Evolutionary conservation across 1,140 invertebrate species (phyloP), one percentile per base, ranked within the genome.

Genomic region (Aricia agestis): DNA sequence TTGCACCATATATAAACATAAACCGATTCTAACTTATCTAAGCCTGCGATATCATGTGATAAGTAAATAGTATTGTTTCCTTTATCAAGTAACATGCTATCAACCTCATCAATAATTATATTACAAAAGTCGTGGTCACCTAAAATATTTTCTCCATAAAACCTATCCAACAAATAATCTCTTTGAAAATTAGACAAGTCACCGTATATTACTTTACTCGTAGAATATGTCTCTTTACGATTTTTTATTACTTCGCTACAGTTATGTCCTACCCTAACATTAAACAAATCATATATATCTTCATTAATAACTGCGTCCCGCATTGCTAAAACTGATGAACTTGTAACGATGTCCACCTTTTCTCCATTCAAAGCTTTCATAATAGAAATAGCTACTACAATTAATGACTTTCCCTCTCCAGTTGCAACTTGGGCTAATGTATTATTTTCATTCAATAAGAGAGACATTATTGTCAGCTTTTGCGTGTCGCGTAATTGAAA

Each of bases 81-180:
- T 66, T 71, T 71, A 66, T 71, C 70, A 36, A 71, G 41, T 17
- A 71, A 66, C 70, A 71, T 71, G n/a, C 70, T 71, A 32, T 71
- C 70, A 4, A 71, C 70, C 66, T 71, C 70, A 58, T 71, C 70
- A 11, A 71, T 61, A 32, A 71, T 57, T 25, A 71, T 59, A 66
- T 71, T 71, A 17, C 13, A 45, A 19, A 71, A 71, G 42, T 63
- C 63, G n/a, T 61, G 63, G n/a, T 71, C 70, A 31, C 70, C 70
- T 66, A 71, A 71, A 71, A 71, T 71, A 17, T 71, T 71, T 66
- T 71, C 42, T 19, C 45, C 70, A 57, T 71, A 71, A 71, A 71
- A 71, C 66, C 65, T 52, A 57, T 71, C 70, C n/a, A 71, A 32
- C n/a, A 71, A 32, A 66, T 71, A 71, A 36, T 71, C 70, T 32